phyloP scores from a whole-genome alignment of 2,888 invertebrate species.

The Chesias legatella region DNA sequence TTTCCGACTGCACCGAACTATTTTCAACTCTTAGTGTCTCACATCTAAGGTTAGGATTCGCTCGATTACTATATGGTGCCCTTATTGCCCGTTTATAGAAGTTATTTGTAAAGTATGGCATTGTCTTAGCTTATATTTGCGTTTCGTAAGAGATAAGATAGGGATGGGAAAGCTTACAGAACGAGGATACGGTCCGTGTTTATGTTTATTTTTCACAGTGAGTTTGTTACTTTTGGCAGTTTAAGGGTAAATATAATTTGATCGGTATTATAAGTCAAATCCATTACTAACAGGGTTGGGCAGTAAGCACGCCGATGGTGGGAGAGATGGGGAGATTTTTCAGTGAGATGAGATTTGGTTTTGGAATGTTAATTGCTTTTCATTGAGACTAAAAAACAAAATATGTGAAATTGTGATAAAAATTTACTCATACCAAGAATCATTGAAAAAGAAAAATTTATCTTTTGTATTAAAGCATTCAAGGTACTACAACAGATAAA shows the following conservation, averaged over 20 bases:
- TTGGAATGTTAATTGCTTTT: no score
- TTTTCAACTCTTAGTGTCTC: constrained; percentile 26
- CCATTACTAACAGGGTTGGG: not conserved
- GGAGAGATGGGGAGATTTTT: no score
- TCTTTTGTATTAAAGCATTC: no score
- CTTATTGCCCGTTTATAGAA: constrained; percentile 50
- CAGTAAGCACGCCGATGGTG: no score
- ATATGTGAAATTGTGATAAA: no score
- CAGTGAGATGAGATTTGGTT: no score
- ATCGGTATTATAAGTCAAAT: constrained; percentile 8
- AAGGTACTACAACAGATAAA: no score
- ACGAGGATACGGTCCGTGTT: constrained; percentile 34
- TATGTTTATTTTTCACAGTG: constrained; percentile 59
- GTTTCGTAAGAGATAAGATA: constrained; percentile 62
- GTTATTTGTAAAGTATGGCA: constrained; percentile 67
- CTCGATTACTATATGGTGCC: constrained; percentile 22
- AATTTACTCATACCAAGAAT: no score
- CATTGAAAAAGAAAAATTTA: no score
- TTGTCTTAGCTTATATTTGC: constrained; percentile 68
- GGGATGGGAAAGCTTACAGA: constrained; percentile 52
- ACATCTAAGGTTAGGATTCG: constrained; percentile 31
- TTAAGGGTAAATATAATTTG: constrained; percentile 18
- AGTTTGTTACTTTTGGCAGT: constrained; percentile 40
- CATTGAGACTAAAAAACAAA: no score
- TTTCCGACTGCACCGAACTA: constrained; percentile 28